A percentile compares a stretch with the other conserved stretches of the same genome.
Evolutionary conservation across 2,797 vertebrate genomes (phyloP).

Genomic region (Lagocephalus sceleratus): DNA sequence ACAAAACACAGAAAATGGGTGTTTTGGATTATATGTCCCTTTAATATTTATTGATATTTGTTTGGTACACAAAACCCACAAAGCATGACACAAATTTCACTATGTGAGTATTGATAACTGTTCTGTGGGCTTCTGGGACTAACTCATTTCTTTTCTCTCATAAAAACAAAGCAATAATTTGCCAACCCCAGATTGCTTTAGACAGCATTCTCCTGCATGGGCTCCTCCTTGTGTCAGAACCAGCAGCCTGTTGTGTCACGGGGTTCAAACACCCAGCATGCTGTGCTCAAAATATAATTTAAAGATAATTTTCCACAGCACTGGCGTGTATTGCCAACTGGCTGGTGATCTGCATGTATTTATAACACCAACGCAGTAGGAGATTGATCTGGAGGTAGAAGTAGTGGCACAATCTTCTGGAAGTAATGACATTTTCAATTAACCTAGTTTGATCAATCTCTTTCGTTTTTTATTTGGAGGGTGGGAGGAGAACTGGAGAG

Average conservation of each 20-base stretch:
- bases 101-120: too few species aligned
- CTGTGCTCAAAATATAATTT: conserved; percentile 55
- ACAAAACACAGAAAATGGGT: too few species aligned
- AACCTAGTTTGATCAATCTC: conserved; percentile 58
- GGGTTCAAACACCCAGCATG: conserved; percentile 41
- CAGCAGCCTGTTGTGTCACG: conserved; percentile 23
- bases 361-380: conserved; percentile 49
- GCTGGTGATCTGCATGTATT: conserved; percentile 53
- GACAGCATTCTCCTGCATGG: background rate
- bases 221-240: conserved; percentile 12
- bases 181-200: background rate
- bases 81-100: too few species aligned
- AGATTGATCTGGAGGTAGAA: conserved; percentile 42
- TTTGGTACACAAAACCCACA: too few species aligned
- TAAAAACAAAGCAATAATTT: too few species aligned
- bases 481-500: conserved; percentile 20
- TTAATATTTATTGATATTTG: too few species aligned
- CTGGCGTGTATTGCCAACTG: conserved; percentile 45
- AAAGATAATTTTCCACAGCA: conserved; percentile 44
- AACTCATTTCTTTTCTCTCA: too few species aligned
- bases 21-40: too few species aligned
- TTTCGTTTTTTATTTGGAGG: conserved; percentile 28
- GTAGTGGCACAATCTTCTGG: conserved; percentile 5
- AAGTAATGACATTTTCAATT: conserved; percentile 62
- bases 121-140: too few species aligned